A percentile compares a stretch with the other conserved stretches of the same genome.
Evolutionary conservation across 2,888 invertebrate species (phyloP).

Genomic region (Epistrophe eligans): DNA sequence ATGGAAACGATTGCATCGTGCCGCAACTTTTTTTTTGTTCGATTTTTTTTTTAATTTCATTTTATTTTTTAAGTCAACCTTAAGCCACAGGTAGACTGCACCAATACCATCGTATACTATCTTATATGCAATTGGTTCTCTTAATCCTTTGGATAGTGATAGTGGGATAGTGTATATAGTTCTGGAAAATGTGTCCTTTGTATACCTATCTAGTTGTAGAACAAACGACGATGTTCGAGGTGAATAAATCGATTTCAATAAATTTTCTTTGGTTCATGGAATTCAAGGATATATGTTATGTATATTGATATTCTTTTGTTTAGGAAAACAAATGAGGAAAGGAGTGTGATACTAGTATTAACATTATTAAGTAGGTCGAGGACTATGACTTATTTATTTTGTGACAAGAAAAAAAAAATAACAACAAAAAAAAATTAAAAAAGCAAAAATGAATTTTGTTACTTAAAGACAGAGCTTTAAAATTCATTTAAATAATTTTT

Average conservation of each 20-base stretch:
- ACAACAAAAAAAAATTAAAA: too few relatives aligned
- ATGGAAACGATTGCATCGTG: slow-evolving; percentile 15
- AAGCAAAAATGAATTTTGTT: not conserved
- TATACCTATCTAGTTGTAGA: not conserved
- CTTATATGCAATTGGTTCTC: not conserved
- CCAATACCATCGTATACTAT: slow-evolving; percentile 1
- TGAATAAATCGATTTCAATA: slow-evolving; percentile 75
- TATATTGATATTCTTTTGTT: slow-evolving; percentile 10
- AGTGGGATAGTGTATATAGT: too few relatives aligned
- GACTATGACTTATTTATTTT: slow-evolving; percentile 50
- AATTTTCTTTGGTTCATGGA: slow-evolving; percentile 64
- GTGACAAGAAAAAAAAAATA: not conserved
- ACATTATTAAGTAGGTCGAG: slow-evolving; percentile 66
- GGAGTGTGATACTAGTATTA: slow-evolving; percentile 54
- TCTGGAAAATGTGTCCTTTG: too few relatives aligned
- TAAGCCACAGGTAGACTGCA: slow-evolving; percentile 21
- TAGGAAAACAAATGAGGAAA: slow-evolving; percentile 2
- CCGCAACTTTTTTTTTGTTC: slow-evolving; percentile 4
- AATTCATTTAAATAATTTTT: too few relatives aligned
- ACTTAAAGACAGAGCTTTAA: not conserved
- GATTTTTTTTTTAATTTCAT: not conserved
- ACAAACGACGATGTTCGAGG: slow-evolving; percentile 47
- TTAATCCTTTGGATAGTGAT: not conserved
- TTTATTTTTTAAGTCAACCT: slow-evolving; percentile 19
- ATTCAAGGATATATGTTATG: slow-evolving; percentile 49